These are phyloP conservation scores for Halcyon leucocephala DNA, from an alignment of 2,797 vertebrate species.

Conservation along the genomic window DNA sequence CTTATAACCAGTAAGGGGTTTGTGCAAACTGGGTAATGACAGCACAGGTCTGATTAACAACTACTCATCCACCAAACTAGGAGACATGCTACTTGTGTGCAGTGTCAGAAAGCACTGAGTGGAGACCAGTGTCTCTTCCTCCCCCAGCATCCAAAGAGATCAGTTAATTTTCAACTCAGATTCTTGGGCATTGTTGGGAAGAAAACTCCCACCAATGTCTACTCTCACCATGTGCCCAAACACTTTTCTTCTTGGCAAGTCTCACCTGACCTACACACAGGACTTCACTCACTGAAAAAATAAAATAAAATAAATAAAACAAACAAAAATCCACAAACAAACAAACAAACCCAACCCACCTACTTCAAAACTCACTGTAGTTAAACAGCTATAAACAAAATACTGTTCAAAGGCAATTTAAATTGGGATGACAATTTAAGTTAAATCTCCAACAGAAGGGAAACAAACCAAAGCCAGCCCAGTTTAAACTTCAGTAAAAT, in stretches of 20 bases:
- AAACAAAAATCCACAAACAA: background rate
- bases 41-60: background rate
- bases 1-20: background rate
- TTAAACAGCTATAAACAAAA: background rate
- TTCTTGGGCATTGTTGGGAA: background rate
- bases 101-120: background rate
- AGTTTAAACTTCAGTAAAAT: background rate
- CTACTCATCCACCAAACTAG: background rate
- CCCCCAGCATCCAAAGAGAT: background rate
- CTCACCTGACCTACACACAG: background rate
- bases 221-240: background rate
- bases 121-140: background rate
- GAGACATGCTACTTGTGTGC: background rate
- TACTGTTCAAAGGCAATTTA: background rate
- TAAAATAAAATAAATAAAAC: background rate
- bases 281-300: background rate
- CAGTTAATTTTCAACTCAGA: background rate
- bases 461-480: background rate
- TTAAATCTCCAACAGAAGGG: background rate
- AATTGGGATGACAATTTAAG: background rate
- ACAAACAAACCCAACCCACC: background rate
- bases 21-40: background rate
- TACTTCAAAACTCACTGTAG: background rate
- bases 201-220: background rate
- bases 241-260: background rate